These are phyloP conservation scores for Podabrus alpinus DNA, from an alignment of 2,888 invertebrate species.

Conservation along the genomic window DNA sequence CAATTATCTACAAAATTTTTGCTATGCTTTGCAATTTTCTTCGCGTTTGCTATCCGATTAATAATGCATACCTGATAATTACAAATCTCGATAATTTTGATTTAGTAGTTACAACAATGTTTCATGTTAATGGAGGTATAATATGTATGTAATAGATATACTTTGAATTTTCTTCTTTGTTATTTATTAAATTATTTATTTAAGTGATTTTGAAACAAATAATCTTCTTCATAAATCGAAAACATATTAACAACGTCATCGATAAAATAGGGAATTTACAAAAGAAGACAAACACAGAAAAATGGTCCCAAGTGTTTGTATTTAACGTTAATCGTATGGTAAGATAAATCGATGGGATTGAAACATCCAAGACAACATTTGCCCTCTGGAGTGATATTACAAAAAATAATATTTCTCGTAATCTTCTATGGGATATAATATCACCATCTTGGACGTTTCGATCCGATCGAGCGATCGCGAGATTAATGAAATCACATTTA, in stretches of 20 bases:
- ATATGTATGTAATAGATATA: background rate
- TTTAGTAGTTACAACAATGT: background rate
- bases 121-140: background rate
- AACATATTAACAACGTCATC: background rate
- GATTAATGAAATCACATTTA: background rate
- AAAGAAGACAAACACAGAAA: slow-evolving; percentile 1
- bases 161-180: background rate
- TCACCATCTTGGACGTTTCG: background rate
- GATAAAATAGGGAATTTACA: slow-evolving; percentile 1
- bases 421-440: too few relatives aligned
- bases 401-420: too few relatives aligned
- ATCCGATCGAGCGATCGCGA: background rate
- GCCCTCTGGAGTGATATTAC: too few relatives aligned
- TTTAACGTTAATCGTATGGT: slow-evolving; percentile 6
- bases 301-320: background rate
- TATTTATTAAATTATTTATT: background rate
- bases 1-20: background rate
- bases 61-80: background rate
- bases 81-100: background rate
- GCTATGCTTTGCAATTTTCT: background rate
- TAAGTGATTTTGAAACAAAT: slow-evolving; percentile 5
- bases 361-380: background rate
- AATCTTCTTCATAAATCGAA: background rate
- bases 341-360: background rate
- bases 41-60: background rate